These are phyloP conservation scores for Spisula subtruncata DNA, from an alignment of 2,888 invertebrate genomes.

Conservation along the genomic window DNA sequence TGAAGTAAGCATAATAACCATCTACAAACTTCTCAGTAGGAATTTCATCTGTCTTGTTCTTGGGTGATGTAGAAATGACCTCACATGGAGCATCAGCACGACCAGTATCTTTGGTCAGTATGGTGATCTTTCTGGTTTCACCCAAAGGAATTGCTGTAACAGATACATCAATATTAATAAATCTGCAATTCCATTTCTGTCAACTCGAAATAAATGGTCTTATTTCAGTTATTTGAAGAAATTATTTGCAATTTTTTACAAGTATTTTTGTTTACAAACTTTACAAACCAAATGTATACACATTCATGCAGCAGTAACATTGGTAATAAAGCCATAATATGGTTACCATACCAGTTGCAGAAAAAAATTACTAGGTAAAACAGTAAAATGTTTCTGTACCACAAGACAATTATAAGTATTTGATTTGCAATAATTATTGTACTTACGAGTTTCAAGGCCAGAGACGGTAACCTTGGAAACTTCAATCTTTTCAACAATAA, in stretches of 20 bases:
- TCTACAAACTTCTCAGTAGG: constrained; percentile 92
- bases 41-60: constrained; percentile 90
- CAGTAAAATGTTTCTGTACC: no score
- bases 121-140: constrained; percentile 64
- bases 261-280: no score
- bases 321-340: not conserved
- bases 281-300: not conserved
- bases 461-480: constrained; percentile 95
- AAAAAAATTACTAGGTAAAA: no score
- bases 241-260: no score
- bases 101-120: constrained; percentile 71
- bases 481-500: constrained; percentile 90
- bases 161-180: not conserved
- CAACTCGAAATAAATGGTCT: not conserved
- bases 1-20: constrained; percentile 89
- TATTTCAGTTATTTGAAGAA: no score
- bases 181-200: not conserved
- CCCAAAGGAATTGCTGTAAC: constrained; percentile 69
- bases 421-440: no score
- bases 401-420: no score
- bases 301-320: not conserved
- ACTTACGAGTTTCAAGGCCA: constrained; percentile 96
- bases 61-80: constrained; percentile 83
- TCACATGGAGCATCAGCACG: constrained; percentile 69
- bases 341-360: no score